phyloP scores from a whole-genome alignment of 2,113 vertebrate species.

The Anthoscopus minutus region DNA sequence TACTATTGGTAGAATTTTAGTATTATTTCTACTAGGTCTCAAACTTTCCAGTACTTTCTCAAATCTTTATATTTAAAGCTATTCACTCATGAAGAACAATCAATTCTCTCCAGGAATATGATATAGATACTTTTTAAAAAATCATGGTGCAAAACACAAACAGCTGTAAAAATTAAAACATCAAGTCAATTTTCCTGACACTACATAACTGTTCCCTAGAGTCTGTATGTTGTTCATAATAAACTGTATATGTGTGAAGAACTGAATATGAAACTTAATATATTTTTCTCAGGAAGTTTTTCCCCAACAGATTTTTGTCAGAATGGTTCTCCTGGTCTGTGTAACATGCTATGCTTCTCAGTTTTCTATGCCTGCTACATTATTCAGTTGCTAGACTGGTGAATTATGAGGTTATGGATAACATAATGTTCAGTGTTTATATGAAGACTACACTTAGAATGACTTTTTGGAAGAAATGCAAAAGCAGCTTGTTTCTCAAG shows the following conservation, averaged over 20 bases:
- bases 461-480: background rate
- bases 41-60: background rate
- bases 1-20: background rate
- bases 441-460: background rate
- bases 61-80: background rate
- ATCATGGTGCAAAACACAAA: background rate
- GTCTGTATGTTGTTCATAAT: background rate
- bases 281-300: background rate
- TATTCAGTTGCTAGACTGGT: background rate
- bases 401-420: conserved; percentile 17
- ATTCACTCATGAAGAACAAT: background rate
- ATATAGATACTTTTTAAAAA: background rate
- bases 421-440: background rate
- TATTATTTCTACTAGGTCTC: background rate
- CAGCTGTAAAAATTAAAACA: conserved; percentile 22
- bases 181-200: background rate
- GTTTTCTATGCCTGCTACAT: background rate
- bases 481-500: conserved; percentile 10
- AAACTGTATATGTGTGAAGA: background rate
- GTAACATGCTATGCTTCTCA: background rate
- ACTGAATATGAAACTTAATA: background rate
- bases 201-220: background rate
- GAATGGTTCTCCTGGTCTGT: background rate
- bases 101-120: background rate
- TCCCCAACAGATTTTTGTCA: background rate